phyloP scores from a whole-genome alignment of 2,888 invertebrate species.

The Conops quadrifasciatus region DNA sequence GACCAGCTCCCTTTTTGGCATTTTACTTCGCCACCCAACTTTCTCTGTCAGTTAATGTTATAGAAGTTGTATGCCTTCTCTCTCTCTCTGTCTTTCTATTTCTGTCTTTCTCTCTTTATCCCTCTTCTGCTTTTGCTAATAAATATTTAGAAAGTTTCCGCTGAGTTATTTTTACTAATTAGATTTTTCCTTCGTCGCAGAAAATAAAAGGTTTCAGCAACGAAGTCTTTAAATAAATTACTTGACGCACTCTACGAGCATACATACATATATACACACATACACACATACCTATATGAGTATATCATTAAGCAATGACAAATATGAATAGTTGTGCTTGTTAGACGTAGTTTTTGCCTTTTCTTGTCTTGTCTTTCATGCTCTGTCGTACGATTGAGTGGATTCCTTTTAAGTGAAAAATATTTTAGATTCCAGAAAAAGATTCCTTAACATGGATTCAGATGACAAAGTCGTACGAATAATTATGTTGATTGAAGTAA shows the following conservation, averaged over 20 bases:
- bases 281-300: too few species aligned
- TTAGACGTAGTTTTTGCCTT: background rate
- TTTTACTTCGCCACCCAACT: too few species aligned
- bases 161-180: too few species aligned
- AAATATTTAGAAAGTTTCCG: too few species aligned
- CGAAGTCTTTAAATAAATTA: too few species aligned
- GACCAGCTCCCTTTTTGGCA: too few species aligned
- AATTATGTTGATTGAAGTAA: background rate
- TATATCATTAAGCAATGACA: too few species aligned
- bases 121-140: background rate
- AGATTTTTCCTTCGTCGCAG: too few species aligned
- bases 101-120: background rate
- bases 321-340: too few species aligned
- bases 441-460: background rate
- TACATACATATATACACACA: too few species aligned
- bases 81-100: background rate
- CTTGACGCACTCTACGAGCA: too few species aligned
- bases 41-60: background rate
- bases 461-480: background rate
- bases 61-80: background rate
- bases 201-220: too few species aligned
- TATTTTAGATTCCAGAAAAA: background rate
- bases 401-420: conserved; percentile 3
- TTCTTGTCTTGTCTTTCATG: background rate
- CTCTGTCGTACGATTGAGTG: background rate